These are phyloP conservation scores for Sparus aurata DNA, from an alignment of 2,797 vertebrate genomes.

Conservation along the genomic window DNA sequence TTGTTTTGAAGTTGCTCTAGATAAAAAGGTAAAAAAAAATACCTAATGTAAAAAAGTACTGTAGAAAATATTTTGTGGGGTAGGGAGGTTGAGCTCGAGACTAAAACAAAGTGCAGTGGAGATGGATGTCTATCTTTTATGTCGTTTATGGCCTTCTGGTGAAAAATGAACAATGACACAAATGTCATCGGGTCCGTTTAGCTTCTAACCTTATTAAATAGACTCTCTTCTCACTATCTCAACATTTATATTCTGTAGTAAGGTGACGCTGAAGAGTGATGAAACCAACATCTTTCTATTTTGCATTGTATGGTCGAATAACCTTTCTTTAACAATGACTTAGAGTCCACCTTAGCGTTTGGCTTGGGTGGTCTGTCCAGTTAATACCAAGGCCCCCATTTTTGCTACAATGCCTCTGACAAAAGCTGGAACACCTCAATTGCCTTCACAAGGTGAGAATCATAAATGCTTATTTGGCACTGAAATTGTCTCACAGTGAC, in stretches of 20 bases:
- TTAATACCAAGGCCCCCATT: constrained; percentile 23
- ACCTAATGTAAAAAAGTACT: background rate
- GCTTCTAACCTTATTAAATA: background rate
- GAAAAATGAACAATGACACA: constrained; percentile 8
- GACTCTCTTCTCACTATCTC: background rate
- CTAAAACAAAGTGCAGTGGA: constrained; percentile 2
- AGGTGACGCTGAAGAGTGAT: background rate
- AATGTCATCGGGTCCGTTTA: constrained; percentile 3
- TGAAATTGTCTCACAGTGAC: constrained; percentile 49
- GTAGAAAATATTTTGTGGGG: background rate
- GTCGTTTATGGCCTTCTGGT: background rate
- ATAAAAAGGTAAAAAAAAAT: background rate
- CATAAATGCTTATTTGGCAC: constrained; percentile 43
- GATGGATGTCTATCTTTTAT: background rate
- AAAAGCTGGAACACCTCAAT: constrained; percentile 20
- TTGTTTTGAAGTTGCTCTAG: constrained; percentile 3
- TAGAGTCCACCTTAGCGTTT: constrained; percentile 19
- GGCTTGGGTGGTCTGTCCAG: background rate
- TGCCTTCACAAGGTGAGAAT: constrained; percentile 36
- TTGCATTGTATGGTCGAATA: constrained; percentile 21
- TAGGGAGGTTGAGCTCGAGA: background rate
- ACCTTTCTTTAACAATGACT: background rate
- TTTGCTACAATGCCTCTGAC: background rate
- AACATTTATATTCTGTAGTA: background rate
- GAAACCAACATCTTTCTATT: constrained; percentile 5